A percentile compares a stretch with the other conserved stretches of the same genome.
Conservation (phyloP, 1,140 invertebrate species). For the Anastrepha ludens region DNA sequence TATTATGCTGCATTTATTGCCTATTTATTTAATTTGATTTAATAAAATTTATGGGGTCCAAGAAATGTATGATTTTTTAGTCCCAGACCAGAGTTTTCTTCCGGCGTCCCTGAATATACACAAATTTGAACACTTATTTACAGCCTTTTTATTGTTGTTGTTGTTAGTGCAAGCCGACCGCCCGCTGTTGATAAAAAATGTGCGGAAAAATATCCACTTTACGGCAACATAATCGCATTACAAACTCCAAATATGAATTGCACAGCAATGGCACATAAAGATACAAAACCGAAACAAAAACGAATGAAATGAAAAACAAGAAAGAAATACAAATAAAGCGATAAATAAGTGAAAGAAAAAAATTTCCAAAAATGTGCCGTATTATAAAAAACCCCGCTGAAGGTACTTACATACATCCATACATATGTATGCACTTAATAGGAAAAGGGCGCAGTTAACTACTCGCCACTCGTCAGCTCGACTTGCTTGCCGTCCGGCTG, state of each 20-base stretch:
- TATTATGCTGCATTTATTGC: no score
- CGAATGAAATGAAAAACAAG: neutral
- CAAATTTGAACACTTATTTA: neutral
- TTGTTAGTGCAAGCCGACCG: neutral
- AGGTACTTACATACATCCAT: neutral
- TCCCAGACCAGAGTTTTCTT: neutral
- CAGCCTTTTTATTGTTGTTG: neutral
- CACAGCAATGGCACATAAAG: constrained; percentile 3
- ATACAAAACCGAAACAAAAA: neutral
- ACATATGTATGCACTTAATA: neutral
- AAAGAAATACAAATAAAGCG: constrained; percentile 10
- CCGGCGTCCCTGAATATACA: neutral
- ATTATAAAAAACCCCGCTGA: neutral
- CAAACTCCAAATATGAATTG: constrained; percentile 46
- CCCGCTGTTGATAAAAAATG: neutral
- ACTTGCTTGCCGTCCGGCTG: neutral
- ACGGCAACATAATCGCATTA: constrained; percentile 53
- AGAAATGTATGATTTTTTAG: neutral
- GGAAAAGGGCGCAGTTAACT: neutral
- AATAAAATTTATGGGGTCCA: no score
- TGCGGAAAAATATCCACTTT: constrained; percentile 51
- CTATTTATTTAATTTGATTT: no score
- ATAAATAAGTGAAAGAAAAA: constrained; percentile 3
- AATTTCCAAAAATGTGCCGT: neutral
- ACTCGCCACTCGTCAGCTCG: neutral